A percentile compares a stretch with the other conserved stretches of the same genome.
phyloP scores from a whole-genome alignment of 2,888 invertebrate genomes.

The Tanypteryx hageni region DNA sequence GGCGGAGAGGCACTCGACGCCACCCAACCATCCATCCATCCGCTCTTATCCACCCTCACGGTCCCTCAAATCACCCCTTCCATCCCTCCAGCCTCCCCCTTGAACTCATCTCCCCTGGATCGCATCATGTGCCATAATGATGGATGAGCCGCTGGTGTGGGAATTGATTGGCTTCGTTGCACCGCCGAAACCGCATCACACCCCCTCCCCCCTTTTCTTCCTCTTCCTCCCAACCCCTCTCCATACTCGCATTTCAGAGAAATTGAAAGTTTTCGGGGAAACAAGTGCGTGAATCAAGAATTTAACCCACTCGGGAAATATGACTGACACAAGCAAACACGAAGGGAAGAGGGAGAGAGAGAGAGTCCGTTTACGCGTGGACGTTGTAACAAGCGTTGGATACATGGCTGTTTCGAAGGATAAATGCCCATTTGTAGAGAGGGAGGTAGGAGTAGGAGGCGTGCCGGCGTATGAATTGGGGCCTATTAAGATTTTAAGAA shows the following conservation, averaged over 20 bases:
- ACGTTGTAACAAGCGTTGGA: no score
- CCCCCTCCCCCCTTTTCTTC: not conserved
- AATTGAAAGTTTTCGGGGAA: not conserved
- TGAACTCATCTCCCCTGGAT: not conserved
- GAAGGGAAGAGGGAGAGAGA: not conserved
- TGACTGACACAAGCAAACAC: not conserved
- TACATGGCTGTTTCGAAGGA: not conserved
- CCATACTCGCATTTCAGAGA: not conserved
- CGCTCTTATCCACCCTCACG: no score
- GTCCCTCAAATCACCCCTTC: no score
- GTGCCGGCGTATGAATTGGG: not conserved
- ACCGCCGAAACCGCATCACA: not conserved
- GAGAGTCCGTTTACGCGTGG: not conserved
- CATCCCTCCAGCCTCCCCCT: not conserved
- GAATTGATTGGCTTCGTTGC: slow-evolving; percentile 32
- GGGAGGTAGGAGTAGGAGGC: not conserved
- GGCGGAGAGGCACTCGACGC: not conserved
- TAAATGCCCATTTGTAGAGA: not conserved
- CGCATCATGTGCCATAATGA: slow-evolving; percentile 28
- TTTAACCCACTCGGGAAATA: not conserved
- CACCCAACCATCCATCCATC: not conserved
- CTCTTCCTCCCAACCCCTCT: not conserved
- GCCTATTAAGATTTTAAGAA: slow-evolving; percentile 14
- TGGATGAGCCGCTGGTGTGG: slow-evolving; percentile 32
- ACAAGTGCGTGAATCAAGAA: slow-evolving; percentile 22